These are phyloP conservation scores for Crenuchus spilurus DNA, from an alignment of 2,797 vertebrate genomes.

Conservation along the genomic window DNA sequence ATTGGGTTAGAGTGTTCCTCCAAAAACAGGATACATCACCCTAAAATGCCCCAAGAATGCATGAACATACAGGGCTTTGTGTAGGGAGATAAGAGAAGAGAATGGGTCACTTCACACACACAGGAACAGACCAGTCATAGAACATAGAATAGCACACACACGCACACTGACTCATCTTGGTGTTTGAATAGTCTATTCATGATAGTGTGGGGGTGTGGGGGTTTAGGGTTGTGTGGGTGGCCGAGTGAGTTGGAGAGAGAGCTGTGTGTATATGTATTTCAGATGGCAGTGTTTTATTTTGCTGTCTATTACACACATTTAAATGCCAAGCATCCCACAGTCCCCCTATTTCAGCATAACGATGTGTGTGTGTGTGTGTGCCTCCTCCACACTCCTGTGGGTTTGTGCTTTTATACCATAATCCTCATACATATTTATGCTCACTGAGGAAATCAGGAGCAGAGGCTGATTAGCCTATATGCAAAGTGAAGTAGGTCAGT, in stretches of 20 bases:
- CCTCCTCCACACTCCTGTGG: constrained; percentile 33
- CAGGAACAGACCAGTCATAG: constrained; percentile 47
- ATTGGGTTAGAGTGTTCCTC: constrained; percentile 43
- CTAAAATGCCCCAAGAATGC: constrained; percentile 39
- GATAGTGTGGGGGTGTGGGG: constrained; percentile 27
- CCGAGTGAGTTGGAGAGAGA: constrained; percentile 30
- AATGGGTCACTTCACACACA: constrained; percentile 53
- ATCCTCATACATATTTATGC: constrained; percentile 63
- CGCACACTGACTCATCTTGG: constrained; percentile 51
- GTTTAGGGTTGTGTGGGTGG: constrained; percentile 10
- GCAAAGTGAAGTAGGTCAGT: constrained; percentile 56
- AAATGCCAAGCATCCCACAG: constrained; percentile 31
- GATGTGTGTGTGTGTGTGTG: constrained; percentile 31
- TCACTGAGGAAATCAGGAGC: constrained; percentile 49
- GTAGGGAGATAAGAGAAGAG: constrained; percentile 48
- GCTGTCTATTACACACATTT: constrained; percentile 23
- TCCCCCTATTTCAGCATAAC: constrained; percentile 11
- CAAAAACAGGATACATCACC: constrained; percentile 57
- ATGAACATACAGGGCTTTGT: constrained; percentile 59
- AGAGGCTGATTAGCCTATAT: constrained; percentile 60
- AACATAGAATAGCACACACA: constrained; percentile 40
- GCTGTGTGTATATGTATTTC: constrained; percentile 22
- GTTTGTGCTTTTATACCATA: constrained; percentile 51
- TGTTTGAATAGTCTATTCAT: constrained; percentile 59
- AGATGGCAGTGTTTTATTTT: constrained; percentile 16